Conservation (phyloP, 1,140 invertebrate genomes). For the Eriocheir sinensis region DNA sequence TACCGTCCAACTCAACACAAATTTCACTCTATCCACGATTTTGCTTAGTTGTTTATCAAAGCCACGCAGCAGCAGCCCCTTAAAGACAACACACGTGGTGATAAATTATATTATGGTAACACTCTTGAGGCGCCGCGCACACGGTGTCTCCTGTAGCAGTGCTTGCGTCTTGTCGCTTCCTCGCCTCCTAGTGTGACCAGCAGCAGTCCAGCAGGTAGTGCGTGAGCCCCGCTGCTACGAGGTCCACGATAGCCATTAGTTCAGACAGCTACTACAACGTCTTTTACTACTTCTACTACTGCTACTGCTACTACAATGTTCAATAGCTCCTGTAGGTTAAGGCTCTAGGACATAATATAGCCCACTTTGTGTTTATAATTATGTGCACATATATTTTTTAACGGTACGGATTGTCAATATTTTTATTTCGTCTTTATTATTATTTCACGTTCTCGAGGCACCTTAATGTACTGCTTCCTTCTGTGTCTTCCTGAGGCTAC, state of each 20-base stretch:
- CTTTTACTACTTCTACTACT: background rate
- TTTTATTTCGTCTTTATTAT: background rate
- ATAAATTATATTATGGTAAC: background rate
- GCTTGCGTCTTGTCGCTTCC: background rate
- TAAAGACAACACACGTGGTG: background rate
- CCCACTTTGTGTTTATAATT: background rate
- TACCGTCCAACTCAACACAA: background rate
- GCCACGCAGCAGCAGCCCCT: background rate
- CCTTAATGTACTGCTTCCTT: conserved; percentile 1
- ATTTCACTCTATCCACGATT: background rate
- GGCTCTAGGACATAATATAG: background rate
- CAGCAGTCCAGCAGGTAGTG: conserved; percentile 10
- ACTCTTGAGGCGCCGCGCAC: background rate
- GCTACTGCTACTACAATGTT: background rate
- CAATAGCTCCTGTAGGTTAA: conserved; percentile 1
- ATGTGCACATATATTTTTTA: conserved; percentile 26
- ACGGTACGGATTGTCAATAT: background rate
- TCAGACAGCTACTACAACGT: background rate
- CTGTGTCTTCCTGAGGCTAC: background rate
- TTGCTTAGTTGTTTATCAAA: background rate
- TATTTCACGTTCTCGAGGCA: background rate
- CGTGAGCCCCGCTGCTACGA: background rate
- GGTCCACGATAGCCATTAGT: background rate
- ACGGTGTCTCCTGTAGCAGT: background rate
- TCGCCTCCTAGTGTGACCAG: background rate